Evolutionary conservation across 2,113 vertebrate genomes (phyloP).

Genomic region (Castor canadensis): DNA sequence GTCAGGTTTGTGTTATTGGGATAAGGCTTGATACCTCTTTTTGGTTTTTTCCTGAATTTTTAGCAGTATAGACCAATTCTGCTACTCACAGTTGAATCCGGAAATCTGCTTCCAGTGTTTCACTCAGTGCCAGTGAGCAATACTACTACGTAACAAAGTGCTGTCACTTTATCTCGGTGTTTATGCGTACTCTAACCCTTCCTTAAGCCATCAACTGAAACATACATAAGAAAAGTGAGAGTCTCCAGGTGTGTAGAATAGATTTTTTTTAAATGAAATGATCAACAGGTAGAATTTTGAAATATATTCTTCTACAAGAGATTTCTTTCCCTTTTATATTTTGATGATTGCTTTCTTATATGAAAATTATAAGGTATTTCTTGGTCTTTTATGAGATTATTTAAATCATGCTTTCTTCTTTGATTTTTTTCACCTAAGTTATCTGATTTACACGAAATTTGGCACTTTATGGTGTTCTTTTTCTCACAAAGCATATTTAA

Average conservation of each 20-base stretch:
- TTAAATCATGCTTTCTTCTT: constrained; percentile 52
- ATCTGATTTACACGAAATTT: constrained; percentile 61
- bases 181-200: background rate
- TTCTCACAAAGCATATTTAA: constrained; percentile 72
- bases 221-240: background rate
- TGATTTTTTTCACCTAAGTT: constrained; percentile 43
- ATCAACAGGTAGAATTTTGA: constrained; percentile 51
- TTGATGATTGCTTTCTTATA: constrained; percentile 57
- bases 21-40: background rate
- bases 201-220: background rate
- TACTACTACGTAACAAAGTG: background rate
- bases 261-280: constrained; percentile 61
- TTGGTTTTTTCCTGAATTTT: constrained; percentile 38
- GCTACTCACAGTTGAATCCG: constrained; percentile 20
- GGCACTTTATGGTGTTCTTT: constrained; percentile 56
- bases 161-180: constrained; percentile 27
- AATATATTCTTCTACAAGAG: constrained; percentile 64
- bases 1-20: background rate
- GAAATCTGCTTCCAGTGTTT: background rate
- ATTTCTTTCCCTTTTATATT: constrained; percentile 66
- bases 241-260: constrained; percentile 14
- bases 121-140: constrained; percentile 41
- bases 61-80: constrained; percentile 21
- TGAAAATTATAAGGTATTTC: constrained; percentile 57
- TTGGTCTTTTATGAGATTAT: constrained; percentile 51